Percentiles rank a stretch among this genome's conserved stretches.
Evolutionary conservation across 2,797 vertebrate genomes (phyloP).

Genomic region (Masticophis lateralis): DNA sequence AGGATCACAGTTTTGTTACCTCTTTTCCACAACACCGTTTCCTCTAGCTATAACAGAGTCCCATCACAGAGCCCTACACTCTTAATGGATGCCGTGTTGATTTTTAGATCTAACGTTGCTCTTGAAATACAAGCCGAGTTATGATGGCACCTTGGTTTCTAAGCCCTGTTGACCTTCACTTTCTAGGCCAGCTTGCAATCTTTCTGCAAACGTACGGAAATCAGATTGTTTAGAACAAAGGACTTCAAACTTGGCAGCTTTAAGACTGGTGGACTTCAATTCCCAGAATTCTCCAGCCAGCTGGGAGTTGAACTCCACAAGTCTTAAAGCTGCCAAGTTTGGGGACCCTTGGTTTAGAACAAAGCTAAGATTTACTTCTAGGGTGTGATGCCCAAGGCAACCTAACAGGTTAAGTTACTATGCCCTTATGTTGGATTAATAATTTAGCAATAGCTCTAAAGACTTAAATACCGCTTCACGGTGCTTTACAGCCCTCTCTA

Average conservation of each 20-base stretch:
- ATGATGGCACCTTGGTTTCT: background rate
- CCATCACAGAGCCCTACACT: background rate
- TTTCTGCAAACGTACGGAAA: background rate
- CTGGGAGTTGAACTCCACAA: too few relatives aligned
- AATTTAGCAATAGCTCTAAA: too few relatives aligned
- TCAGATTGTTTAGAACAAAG: background rate
- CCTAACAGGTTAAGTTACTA: too few relatives aligned
- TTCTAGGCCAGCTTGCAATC: background rate
- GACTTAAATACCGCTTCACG: too few relatives aligned
- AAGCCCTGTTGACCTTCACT: background rate
- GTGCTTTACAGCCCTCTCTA: too few relatives aligned
- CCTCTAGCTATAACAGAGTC: background rate
- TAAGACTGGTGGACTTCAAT: too few relatives aligned
- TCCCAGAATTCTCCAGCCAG: too few relatives aligned
- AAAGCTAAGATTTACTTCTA: background rate
- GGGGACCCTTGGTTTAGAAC: background rate
- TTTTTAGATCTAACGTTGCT: background rate
- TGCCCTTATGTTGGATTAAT: background rate
- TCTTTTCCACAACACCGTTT: background rate
- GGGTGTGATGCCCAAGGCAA: background rate
- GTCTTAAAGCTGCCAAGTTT: too few relatives aligned
- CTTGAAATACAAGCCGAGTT: too few relatives aligned
- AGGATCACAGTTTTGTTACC: background rate
- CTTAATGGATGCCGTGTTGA: background rate
- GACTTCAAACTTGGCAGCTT: too few relatives aligned